Evolutionary conservation across 35 echinoderm and acorn worm genomes (phyloP).

Genomic region (Heliocidaris erythrogramma): DNA sequence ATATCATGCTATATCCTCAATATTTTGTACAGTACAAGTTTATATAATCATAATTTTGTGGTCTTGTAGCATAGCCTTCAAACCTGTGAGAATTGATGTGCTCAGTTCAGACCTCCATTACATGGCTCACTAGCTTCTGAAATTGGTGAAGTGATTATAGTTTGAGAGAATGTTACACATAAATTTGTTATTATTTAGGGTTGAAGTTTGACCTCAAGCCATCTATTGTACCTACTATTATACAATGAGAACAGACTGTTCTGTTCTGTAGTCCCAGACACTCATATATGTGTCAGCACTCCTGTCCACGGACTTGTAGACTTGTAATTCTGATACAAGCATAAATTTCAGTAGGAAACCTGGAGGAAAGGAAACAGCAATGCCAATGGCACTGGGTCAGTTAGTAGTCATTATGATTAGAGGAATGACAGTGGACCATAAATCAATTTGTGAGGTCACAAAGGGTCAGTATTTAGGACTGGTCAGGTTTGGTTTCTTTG

Average conservation of each 20-base stretch:
- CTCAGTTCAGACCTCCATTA: not conserved
- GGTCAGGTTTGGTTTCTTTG: constrained; percentile 19
- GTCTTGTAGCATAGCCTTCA: not conserved
- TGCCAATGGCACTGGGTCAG: not conserved
- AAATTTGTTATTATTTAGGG: not conserved
- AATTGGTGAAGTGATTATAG: not conserved
- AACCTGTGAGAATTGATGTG: not conserved
- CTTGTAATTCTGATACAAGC: not conserved
- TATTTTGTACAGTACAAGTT: not conserved
- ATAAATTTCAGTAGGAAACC: not conserved
- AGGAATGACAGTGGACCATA: not conserved
- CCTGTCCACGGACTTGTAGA: not conserved
- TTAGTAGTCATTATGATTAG: constrained; percentile 24
- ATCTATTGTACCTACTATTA: not conserved
- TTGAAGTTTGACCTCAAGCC: not conserved
- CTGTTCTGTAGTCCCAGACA: not conserved
- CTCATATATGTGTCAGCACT: constrained; percentile 16
- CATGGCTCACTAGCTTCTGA: not conserved
- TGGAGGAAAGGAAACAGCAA: not conserved
- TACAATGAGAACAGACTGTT: not conserved
- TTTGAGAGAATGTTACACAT: not conserved
- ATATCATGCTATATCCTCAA: not conserved
- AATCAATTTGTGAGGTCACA: constrained; percentile 10
- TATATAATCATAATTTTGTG: not conserved
- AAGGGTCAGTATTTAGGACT: not conserved